Percentiles rank a stretch among this genome's conserved stretches.
Evolutionary conservation across 1,140 invertebrate genomes (phyloP).

Genomic region (Brachionus calyciflorus): DNA sequence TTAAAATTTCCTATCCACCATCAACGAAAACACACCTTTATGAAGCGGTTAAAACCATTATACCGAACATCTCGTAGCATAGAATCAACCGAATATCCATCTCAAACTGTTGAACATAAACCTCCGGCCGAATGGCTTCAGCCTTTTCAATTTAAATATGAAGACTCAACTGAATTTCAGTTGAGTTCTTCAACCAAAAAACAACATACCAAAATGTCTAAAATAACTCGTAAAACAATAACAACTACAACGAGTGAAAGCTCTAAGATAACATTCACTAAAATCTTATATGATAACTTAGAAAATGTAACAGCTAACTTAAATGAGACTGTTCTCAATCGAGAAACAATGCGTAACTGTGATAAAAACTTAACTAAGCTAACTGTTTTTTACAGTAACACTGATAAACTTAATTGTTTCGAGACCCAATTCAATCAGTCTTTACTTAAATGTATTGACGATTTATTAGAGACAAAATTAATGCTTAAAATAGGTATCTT

Average conservation of each 20-base stretch:
- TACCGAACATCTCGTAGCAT: not conserved
- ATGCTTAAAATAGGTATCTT: constrained; percentile 21
- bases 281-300: not conserved
- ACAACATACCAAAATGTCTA: not conserved
- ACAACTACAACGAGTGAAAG: not conserved
- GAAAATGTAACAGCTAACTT: not conserved
- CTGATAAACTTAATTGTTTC: constrained; percentile 8
- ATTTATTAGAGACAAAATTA: constrained; percentile 22
- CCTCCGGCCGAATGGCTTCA: constrained; percentile 36
- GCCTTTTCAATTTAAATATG: constrained; percentile 39
- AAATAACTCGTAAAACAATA: not conserved
- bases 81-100: constrained; percentile 23
- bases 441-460: constrained; percentile 30
- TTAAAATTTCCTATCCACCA: not conserved
- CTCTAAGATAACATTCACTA: not conserved
- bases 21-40: constrained; percentile 4
- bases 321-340: not conserved
- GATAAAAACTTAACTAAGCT: constrained; percentile 40
- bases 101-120: not conserved
- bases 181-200: not conserved
- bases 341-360: not conserved
- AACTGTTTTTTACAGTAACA: constrained; percentile 20
- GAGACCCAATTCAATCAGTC: constrained; percentile 20
- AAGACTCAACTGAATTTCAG: not conserved
- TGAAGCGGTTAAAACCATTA: not conserved